Base-by-base conservation (phyloP, 1,140 invertebrate species). In the Hermetia illucens region DNA sequence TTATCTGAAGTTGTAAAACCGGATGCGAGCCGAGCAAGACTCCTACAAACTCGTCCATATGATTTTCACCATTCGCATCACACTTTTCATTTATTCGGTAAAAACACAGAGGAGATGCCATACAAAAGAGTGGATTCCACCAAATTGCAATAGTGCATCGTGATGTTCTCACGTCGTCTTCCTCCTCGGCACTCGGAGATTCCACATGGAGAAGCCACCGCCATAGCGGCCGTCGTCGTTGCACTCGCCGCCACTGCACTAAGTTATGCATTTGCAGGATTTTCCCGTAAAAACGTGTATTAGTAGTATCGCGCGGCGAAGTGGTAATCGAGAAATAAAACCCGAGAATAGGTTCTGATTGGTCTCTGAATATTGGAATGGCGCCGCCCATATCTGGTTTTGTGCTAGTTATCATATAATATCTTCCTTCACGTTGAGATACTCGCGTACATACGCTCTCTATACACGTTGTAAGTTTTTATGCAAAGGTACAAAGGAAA, bases 331-430 rank as follows among this genome's bases (percentile, higher is more conserved):
- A 9, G 24, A 27, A 27, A 27, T 27, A 27, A 27, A 27, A 27
- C 24, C 24, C 8, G 24, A 27, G 24, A 27, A 27, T 27, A 27
- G 13, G 24, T 27, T 45, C 48, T 53, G 51, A 53, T 53, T 53
- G 51, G 51, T 48, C 44, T n/a, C n/a, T 38, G 34, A 18, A 38
- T 29, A 31, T 34, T 38, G 30, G 44, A 42, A 46, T 48, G 42
- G 51, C 48, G 42, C 51, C 51, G 51, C 51, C 51, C 51, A 45
- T 53, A 53, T 53, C 51, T 53, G 51, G 51, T 53, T 53, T 50
- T 43, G 34, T 17, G 19, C 34, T 17, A 39, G 29, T 42, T 21
- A 48, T 22, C n/a, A n/a, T n/a, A n/a, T n/a, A n/a, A n/a, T n/a
- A n/a, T n/a, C n/a, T n/a, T n/a, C n/a, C n/a, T n/a, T n/a, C n/a